Evolutionary conservation across 1,140 invertebrate genomes (phyloP), one percentile per base, ranked within the genome.

Genomic region (Caenorhabditis remanei): DNA sequence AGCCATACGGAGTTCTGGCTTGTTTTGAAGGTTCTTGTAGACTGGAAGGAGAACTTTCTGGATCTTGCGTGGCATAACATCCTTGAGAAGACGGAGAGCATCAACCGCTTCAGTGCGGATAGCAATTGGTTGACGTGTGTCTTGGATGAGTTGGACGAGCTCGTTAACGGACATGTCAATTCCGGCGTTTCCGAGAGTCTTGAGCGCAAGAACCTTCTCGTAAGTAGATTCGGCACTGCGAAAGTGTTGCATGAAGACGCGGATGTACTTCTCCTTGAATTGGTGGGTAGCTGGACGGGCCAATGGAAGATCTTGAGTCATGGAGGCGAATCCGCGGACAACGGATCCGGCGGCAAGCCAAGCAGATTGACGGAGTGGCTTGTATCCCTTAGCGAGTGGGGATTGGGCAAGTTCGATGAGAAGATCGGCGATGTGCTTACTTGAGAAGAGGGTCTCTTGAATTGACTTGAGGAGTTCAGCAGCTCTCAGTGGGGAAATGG

Each of bases 161-260:
- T 87, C 58, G 8, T 89, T 86, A 43, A 93, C 56, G 53, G 85
- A 85, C 19, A 90, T 88, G 14, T 85, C 85, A 46, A 92, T 79
- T 86, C 91, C 92, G 19, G 90, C 85, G 83, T 93, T 93, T 55
- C 90, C 92, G 53, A 90, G 85, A 40, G 88, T 88, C 83, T 90
- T 90, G 21, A 90, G 43, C 24, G 86, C 85, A 46, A 91, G 85
- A 48, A 90, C 79, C 83, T 89, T 85, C 61, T 90, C 88, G 41
- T 83, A 65, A n/a, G 55, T 61, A 46, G 86, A 58, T 40, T 75
- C 71, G 14, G 86, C 56, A 11, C 84, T 83, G 11, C 86, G 41
- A 67, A 89, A 87, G 19, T 87, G 85, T 63, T 83, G 16, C n/a
- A n/a, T n/a, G n/a, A n/a, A n/a, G n/a, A n/a, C n/a, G n/a, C n/a